phyloP scores from a whole-genome alignment of 2,797 vertebrate species.

The Hyperoplus lanceolatus region DNA sequence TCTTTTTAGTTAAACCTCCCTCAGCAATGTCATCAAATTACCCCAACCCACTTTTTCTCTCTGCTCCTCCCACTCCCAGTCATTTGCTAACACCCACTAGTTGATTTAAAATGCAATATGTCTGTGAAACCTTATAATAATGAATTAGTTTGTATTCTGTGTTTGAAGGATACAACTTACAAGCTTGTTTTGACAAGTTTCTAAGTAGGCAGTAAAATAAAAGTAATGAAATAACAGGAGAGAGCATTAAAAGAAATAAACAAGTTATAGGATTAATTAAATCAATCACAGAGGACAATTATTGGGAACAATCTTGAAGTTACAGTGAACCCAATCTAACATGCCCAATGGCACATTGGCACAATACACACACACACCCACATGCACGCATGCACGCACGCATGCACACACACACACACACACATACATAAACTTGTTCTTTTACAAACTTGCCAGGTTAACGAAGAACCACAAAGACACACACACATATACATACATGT shows the following conservation, averaged over 20 bases:
- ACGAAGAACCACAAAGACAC: slow-evolving; percentile 43
- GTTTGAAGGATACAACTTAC: neutral
- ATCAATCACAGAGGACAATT: slow-evolving; percentile 14
- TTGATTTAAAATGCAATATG: slow-evolving; percentile 29
- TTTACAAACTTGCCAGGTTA: slow-evolving; percentile 37
- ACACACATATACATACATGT: slow-evolving; percentile 60
- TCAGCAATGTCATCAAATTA: slow-evolving; percentile 21
- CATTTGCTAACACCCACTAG: slow-evolving; percentile 26
- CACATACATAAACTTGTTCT: slow-evolving; percentile 5
- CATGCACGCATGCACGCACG: neutral
- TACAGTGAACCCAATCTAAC: slow-evolving; percentile 2
- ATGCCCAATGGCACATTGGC: slow-evolving; percentile 9
- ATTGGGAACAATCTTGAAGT: slow-evolving; percentile 9
- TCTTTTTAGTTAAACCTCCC: slow-evolving; percentile 25
- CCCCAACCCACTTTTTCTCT: slow-evolving; percentile 19
- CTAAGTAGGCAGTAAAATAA: neutral
- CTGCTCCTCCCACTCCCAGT: slow-evolving; percentile 23
- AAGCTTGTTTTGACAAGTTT: neutral
- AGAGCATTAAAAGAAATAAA: slow-evolving; percentile 9
- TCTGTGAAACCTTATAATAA: slow-evolving; percentile 7
- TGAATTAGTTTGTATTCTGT: neutral
- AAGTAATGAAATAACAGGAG: neutral
- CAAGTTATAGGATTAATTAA: slow-evolving; percentile 16
- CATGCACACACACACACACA: neutral
- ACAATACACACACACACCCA: slow-evolving; percentile 20